phyloP scores from a whole-genome alignment of 1,140 invertebrate genomes.

The Marisa cornuarietis region DNA sequence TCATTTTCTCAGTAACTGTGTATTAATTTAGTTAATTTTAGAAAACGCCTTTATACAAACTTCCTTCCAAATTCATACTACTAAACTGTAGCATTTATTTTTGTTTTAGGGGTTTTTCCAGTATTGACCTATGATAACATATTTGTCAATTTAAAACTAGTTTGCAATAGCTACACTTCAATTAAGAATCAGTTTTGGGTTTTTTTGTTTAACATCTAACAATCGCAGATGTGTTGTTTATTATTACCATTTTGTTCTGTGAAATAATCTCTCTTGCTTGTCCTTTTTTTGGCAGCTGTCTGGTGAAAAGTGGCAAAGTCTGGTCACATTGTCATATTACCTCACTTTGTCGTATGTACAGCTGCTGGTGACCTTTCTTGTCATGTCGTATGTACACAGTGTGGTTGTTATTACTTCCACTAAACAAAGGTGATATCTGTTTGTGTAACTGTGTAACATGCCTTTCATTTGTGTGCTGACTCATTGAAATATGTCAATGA shows the following conservation, averaged over 20 bases:
- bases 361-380: neutral
- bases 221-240: neutral
- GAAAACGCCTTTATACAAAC: too few species aligned
- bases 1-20: too few species aligned
- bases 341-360: slow-evolving; percentile 19
- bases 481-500: neutral
- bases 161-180: too few species aligned
- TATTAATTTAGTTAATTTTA: too few species aligned
- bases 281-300: slow-evolving; percentile 11
- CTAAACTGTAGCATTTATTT: too few species aligned
- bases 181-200: neutral
- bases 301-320: neutral
- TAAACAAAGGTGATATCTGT: slow-evolving; percentile 1
- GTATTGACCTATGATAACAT: too few species aligned
- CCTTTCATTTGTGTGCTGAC: neutral
- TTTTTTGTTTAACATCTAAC: neutral
- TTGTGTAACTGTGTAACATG: neutral
- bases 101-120: too few species aligned
- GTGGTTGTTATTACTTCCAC: neutral
- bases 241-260: neutral
- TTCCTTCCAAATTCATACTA: too few species aligned
- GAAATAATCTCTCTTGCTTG: neutral
- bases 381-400: neutral
- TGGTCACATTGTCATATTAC: neutral
- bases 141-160: too few species aligned